Percentiles rank a stretch among this genome's conserved stretches.
Evolutionary conservation across 2,888 invertebrate genomes (phyloP).

Genomic region (Tetropium fuscum): DNA sequence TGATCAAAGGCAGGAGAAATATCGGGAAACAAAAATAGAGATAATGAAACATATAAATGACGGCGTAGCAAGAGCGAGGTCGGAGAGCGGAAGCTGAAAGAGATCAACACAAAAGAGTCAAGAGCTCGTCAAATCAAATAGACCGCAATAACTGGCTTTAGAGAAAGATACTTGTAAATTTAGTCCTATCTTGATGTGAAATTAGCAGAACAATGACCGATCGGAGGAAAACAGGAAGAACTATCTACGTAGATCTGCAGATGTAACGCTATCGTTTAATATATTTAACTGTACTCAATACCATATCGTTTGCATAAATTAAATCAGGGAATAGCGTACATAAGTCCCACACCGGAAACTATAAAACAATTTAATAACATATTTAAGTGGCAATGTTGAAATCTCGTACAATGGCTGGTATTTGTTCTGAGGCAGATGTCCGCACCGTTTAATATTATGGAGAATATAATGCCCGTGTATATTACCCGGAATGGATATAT

Average conservation of each 20-base stretch:
- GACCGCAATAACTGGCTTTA: conserved; percentile 48
- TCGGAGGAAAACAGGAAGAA: conserved; percentile 56
- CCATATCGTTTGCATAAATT: conserved; percentile 63
- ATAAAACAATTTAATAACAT: conserved; percentile 67
- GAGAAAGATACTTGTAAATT: conserved; percentile 45
- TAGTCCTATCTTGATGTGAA: conserved; percentile 56
- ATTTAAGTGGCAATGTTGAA: conserved; percentile 64
- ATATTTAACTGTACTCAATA: conserved; percentile 56
- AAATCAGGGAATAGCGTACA: conserved; percentile 54
- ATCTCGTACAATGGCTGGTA: conserved; percentile 63
- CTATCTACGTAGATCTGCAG: conserved; percentile 46
- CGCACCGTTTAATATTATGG: conserved; percentile 57
- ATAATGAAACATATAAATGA: conserved; percentile 5
- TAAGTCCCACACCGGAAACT: conserved; percentile 60
- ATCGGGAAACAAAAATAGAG: not conserved
- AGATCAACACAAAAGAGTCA: conserved; percentile 45
- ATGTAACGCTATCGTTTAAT: conserved; percentile 49
- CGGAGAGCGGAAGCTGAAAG: conserved; percentile 45
- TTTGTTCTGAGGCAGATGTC: conserved; percentile 62
- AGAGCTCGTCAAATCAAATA: conserved; percentile 53
- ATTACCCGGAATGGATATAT: conserved; percentile 59
- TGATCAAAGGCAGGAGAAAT: not conserved
- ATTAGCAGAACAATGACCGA: conserved; percentile 62
- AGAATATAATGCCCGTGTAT: conserved; percentile 56
- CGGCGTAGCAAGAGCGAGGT: conserved; percentile 3